Percentiles rank a stretch among this genome's conserved stretches.
Evolutionary conservation across 1,140 invertebrate genomes (phyloP).

Genomic region (Atta cephalotes): DNA sequence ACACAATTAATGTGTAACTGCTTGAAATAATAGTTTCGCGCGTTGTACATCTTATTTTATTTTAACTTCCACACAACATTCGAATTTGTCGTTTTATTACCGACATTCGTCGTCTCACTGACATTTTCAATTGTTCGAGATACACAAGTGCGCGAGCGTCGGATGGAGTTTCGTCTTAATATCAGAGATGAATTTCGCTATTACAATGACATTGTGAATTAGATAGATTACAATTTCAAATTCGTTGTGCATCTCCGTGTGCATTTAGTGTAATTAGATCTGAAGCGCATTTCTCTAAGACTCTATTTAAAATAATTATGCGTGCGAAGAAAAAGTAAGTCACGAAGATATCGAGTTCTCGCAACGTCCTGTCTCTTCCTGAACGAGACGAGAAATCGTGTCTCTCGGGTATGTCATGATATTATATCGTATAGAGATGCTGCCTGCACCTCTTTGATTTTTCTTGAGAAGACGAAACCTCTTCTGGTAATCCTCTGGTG

Average conservation of each 20-base stretch:
- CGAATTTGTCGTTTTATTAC: conserved; percentile 28
- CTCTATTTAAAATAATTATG: conserved; percentile 35
- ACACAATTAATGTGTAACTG: conserved; percentile 5
- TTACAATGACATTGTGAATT: conserved; percentile 21
- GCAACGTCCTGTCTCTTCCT: neutral
- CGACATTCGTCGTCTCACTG: conserved; percentile 33
- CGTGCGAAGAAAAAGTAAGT: neutral
- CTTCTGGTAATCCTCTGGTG: conserved; percentile 47
- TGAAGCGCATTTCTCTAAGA: conserved; percentile 17
- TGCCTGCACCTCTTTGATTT: conserved; percentile 55
- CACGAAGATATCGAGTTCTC: conserved; percentile 11
- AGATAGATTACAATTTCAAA: neutral
- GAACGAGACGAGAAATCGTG: conserved; percentile 17
- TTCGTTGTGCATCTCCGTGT: neutral
- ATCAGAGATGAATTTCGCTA: neutral
- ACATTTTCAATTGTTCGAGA: conserved; percentile 21
- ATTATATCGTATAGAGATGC: conserved; percentile 42
- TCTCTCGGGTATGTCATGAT: conserved; percentile 40
- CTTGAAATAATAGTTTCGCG: neutral
- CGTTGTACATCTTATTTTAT: neutral
- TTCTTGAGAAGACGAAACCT: neutral
- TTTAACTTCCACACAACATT: neutral
- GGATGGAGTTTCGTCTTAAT: no score
- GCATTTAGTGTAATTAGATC: neutral
- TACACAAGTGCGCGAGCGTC: conserved; percentile 7